Conservation (phyloP, 2,113 vertebrate genomes). For the Corythaixoides concolor region DNA sequence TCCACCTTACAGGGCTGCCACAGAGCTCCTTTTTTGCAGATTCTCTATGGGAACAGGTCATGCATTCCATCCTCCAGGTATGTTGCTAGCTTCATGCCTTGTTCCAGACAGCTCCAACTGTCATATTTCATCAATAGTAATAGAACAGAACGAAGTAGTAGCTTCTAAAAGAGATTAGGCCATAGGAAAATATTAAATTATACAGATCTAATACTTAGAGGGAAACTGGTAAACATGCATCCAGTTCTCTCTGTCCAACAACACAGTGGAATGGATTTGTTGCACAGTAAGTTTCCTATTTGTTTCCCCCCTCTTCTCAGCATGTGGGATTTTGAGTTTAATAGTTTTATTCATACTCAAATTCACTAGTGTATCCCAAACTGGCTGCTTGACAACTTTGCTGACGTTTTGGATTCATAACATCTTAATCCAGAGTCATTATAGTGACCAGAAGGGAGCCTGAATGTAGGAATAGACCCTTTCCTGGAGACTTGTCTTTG, state of each 20-base stretch:
- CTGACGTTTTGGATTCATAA: constrained; percentile 46
- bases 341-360: constrained; percentile 24
- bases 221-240: constrained; percentile 27
- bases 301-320: constrained; percentile 19
- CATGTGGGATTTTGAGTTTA: constrained; percentile 35
- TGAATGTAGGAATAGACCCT: background rate
- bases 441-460: background rate
- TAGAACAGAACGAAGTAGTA: background rate
- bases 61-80: background rate
- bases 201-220: background rate
- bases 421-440: constrained; percentile 58
- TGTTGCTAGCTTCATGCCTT: background rate
- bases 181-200: background rate
- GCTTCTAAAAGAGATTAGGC: background rate
- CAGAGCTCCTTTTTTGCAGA: background rate
- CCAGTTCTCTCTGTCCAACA: background rate
- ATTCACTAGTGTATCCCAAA: constrained; percentile 40
- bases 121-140: constrained; percentile 12
- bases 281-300: constrained; percentile 25
- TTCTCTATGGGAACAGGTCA: background rate
- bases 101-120: background rate
- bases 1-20: background rate
- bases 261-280: constrained; percentile 28
- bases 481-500: background rate
- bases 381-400: constrained; percentile 52